Evolutionary conservation across 2,888 invertebrate species (phyloP).

Genomic region (Ditylenchus weischeri): DNA sequence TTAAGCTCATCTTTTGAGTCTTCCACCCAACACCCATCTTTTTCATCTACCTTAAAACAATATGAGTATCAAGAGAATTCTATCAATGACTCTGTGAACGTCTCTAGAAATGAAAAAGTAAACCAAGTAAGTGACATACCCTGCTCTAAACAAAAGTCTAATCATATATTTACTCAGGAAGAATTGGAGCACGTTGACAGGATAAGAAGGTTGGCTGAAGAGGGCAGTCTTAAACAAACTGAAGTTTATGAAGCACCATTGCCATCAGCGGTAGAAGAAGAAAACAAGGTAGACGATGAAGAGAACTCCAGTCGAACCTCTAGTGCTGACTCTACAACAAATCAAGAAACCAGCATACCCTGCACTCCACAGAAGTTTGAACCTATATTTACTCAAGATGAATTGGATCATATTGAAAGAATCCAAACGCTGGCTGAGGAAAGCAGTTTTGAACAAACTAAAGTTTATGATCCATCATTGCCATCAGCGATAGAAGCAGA

Average conservation of each 20-base stretch:
- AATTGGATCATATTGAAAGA: not conserved
- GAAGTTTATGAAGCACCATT: slow-evolving; percentile 15
- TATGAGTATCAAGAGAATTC: not conserved
- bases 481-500: too few relatives aligned
- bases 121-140: too few relatives aligned
- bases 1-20: not conserved
- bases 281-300: not conserved
- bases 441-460: slow-evolving; percentile 4
- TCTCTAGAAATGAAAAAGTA: too few relatives aligned
- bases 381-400: not conserved
- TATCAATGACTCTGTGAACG: not conserved
- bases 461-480: too few relatives aligned
- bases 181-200: slow-evolving; percentile 9
- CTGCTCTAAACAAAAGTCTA: too few relatives aligned
- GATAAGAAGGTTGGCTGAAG: not conserved
- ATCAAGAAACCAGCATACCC: too few relatives aligned
- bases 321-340: not conserved
- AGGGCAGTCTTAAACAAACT: too few relatives aligned
- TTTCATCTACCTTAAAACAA: not conserved
- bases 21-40: too few relatives aligned
- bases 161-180: not conserved
- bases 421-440: not conserved
- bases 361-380: too few relatives aligned
- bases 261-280: not conserved
- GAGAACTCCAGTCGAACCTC: not conserved